Percentiles rank a stretch among this genome's conserved stretches.
Conservation (phyloP, 2,113 vertebrate species). For the Ardeotis arabs region DNA sequence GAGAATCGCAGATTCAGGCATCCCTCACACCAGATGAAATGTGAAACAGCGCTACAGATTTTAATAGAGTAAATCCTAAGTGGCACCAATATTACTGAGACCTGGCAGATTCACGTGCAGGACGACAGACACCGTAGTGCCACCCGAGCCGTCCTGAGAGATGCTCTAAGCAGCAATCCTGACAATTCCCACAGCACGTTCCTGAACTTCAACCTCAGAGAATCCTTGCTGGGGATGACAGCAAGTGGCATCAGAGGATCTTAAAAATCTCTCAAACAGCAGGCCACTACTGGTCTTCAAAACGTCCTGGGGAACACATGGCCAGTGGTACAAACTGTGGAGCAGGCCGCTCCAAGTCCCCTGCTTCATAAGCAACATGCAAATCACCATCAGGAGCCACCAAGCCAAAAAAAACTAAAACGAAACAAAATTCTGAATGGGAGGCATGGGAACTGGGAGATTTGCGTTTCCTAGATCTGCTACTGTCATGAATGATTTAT, state of each 20-base stretch:
- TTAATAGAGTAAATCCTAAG: neutral
- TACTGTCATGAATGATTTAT: neutral
- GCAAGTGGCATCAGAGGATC: neutral
- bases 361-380: neutral
- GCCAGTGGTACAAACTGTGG: too few relatives aligned
- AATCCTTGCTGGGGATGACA: neutral
- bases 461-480: neutral
- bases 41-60: neutral
- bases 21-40: neutral
- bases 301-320: neutral
- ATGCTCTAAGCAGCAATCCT: neutral
- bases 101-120: neutral
- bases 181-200: neutral
- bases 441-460: neutral
- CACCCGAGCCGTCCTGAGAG: neutral
- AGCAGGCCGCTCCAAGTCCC: neutral
- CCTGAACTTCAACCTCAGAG: neutral
- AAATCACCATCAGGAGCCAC: neutral
- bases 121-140: neutral
- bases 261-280: neutral
- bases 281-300: neutral
- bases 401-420: neutral
- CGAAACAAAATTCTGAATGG: neutral
- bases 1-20: accelerated
- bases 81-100: neutral